Percentiles rank a stretch among this genome's conserved stretches.
Conservation (phyloP, 2,888 invertebrate genomes). For the Hydropsyche betteni region DNA sequence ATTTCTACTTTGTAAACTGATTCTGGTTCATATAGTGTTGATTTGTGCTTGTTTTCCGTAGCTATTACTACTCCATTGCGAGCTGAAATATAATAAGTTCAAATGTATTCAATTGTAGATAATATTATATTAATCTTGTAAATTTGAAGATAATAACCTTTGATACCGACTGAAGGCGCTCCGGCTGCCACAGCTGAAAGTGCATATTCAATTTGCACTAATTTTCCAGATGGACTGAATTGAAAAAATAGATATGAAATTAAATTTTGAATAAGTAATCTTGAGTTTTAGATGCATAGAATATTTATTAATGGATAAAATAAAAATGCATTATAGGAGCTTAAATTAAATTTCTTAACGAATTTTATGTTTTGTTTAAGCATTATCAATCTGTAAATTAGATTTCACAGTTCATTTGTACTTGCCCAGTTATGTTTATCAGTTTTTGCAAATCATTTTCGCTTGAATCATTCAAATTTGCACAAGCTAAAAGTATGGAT, state of each 20-base stretch:
- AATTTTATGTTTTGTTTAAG: too few relatives aligned
- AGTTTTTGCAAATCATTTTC: too few relatives aligned
- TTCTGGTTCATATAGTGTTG: slow-evolving; percentile 95
- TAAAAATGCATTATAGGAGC: too few relatives aligned
- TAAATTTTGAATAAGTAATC: neutral
- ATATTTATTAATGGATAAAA: too few relatives aligned
- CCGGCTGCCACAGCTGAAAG: slow-evolving; percentile 98
- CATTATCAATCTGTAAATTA: too few relatives aligned
- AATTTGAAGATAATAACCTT: slow-evolving; percentile 71
- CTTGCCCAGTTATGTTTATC: too few relatives aligned
- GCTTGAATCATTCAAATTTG: too few relatives aligned
- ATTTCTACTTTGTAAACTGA: slow-evolving; percentile 97
- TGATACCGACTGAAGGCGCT: slow-evolving; percentile 98
- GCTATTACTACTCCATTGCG: slow-evolving; percentile 98
- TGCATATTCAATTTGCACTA: slow-evolving; percentile 99
- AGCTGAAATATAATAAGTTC: slow-evolving; percentile 66
- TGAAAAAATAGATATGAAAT: slow-evolving; percentile 52
- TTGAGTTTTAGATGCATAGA: too few relatives aligned
- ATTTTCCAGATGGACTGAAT: slow-evolving; percentile 96
- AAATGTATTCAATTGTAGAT: neutral
- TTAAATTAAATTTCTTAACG: too few relatives aligned
- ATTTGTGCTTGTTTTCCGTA: slow-evolving; percentile 98
- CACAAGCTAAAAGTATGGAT: too few relatives aligned
- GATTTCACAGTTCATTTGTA: too few relatives aligned
- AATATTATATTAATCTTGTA: neutral